Conservation (phyloP, 2,888 invertebrate genomes). For the Drosophila kanekoi region DNA sequence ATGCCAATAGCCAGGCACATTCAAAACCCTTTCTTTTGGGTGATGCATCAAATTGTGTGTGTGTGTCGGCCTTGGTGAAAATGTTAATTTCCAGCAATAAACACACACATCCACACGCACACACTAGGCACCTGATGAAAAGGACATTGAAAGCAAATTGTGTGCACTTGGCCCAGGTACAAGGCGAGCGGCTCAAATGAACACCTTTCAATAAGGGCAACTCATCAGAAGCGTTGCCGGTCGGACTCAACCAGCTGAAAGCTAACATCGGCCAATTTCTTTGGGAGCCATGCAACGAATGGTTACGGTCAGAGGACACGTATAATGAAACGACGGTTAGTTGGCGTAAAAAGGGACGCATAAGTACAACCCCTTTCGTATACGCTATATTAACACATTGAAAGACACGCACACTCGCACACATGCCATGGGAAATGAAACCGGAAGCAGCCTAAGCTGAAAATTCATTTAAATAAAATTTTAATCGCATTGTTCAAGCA, state of each 20-base stretch:
- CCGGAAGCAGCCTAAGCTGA: slow-evolving; percentile 35
- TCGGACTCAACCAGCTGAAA: slow-evolving; percentile 57
- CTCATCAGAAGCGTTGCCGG: slow-evolving; percentile 34
- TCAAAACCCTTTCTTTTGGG: slow-evolving; percentile 28
- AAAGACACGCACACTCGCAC: slow-evolving; percentile 1
- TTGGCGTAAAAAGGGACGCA: slow-evolving; percentile 46
- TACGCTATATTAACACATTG: slow-evolving; percentile 40
- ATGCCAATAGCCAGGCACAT: slow-evolving; percentile 17
- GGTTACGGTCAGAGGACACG: slow-evolving; percentile 76
- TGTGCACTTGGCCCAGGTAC: slow-evolving; percentile 55
- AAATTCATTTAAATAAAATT: slow-evolving; percentile 60
- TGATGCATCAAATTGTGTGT: slow-evolving; percentile 62
- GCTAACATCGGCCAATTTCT: slow-evolving; percentile 68
- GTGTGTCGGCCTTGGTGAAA: slow-evolving; percentile 38
- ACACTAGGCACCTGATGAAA: slow-evolving; percentile 29
- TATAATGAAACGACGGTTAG: slow-evolving; percentile 73
- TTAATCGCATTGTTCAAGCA: slow-evolving; percentile 48
- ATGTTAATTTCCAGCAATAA: slow-evolving; percentile 65
- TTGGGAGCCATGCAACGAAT: slow-evolving; percentile 37
- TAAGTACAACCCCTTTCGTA: slow-evolving; percentile 27
- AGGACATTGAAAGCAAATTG: slow-evolving; percentile 67
- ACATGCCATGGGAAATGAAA: not conserved
- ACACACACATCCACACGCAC: slow-evolving; percentile 39
- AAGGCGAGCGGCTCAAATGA: slow-evolving; percentile 49
- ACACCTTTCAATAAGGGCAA: slow-evolving; percentile 71